Evolutionary conservation across 2,113 vertebrate genomes (phyloP), one percentile per base, ranked within the genome.

Genomic region (Myodes glareolus): DNA sequence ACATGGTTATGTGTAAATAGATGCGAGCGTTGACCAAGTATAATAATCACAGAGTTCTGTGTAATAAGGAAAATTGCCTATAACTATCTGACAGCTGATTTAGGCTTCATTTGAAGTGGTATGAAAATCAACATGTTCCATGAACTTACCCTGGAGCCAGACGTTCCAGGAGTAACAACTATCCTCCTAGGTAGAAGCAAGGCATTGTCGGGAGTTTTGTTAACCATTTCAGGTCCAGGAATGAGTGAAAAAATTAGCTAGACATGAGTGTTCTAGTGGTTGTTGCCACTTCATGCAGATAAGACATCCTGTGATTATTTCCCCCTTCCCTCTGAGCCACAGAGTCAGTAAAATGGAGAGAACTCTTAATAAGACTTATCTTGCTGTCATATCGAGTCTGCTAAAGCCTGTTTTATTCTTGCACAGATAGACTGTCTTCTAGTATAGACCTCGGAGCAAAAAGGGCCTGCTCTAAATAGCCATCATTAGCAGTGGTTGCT

Each of bases 61-160:
- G 88, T 95, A 96, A 97, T 96, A 91, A 97, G 82, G 88, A 97
- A 97, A 98, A 96, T 90, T 97, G 94, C 93, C 93, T 93, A 87
- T 95, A 97, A 97, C 96, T 96, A 97, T 93, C 72, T 96, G 91
- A 97, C 95, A 96, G 94, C 91, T 97, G 97, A 97, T 96, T 96
- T 97, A 97, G 91, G 97, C 94, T 97, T 82, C 96, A 97, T 96
- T 97, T 98, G 94, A 97, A 98, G 91, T 96, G 94, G 91, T 97
- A 97, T 97, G 82, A 98, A 97, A 97, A 97, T 91, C 96, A 97
- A 91, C 97, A 97, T 91, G 86, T 96, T 97, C 86, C 82, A 80
- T 94, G 89, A 97, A 96, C 87, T 84, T 96, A 94, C 42, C 39
- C 47, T 96, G 92, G 82, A 52, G 23, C 94, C 97, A 96, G 88